Conservation (phyloP, 1,140 invertebrate species). For the Holotrichia oblita region DNA sequence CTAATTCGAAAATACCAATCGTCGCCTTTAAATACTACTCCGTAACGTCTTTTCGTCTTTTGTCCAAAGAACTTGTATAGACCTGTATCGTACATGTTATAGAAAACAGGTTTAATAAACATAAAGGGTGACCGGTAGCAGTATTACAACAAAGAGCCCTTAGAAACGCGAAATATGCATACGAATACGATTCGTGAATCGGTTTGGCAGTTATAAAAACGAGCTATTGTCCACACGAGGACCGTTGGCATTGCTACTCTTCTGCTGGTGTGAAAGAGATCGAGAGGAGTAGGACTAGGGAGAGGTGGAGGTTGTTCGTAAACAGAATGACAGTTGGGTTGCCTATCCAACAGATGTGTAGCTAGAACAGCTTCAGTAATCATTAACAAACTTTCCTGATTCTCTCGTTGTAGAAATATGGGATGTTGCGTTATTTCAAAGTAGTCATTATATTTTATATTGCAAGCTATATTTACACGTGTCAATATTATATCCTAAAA, state of each 20-base stretch:
- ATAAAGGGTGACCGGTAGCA: slow-evolving; percentile 10
- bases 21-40: background rate
- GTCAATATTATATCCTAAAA: no score
- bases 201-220: slow-evolving; percentile 29
- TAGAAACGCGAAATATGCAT: slow-evolving; percentile 23
- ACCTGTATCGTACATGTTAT: slow-evolving; percentile 24
- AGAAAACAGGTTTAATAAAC: slow-evolving; percentile 26
- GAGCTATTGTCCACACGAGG: slow-evolving; percentile 18
- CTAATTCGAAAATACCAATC: background rate
- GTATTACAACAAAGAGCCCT: slow-evolving; percentile 9
- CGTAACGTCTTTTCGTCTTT: background rate
- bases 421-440: no score
- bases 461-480: no score
- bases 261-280: background rate
- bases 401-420: background rate
- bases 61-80: slow-evolving; percentile 16
- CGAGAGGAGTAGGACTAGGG: background rate
- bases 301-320: background rate
- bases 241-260: slow-evolving; percentile 9
- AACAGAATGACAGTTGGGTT: slow-evolving; percentile 37
- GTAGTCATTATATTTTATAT: no score
- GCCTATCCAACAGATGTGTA: slow-evolving; percentile 38
- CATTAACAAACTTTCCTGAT: background rate
- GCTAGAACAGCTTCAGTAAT: slow-evolving; percentile 6
- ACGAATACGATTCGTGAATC: slow-evolving; percentile 10